phyloP scores from a whole-genome alignment of 35 echinoderm and acorn worm genomes.

The Diadema setosum region DNA sequence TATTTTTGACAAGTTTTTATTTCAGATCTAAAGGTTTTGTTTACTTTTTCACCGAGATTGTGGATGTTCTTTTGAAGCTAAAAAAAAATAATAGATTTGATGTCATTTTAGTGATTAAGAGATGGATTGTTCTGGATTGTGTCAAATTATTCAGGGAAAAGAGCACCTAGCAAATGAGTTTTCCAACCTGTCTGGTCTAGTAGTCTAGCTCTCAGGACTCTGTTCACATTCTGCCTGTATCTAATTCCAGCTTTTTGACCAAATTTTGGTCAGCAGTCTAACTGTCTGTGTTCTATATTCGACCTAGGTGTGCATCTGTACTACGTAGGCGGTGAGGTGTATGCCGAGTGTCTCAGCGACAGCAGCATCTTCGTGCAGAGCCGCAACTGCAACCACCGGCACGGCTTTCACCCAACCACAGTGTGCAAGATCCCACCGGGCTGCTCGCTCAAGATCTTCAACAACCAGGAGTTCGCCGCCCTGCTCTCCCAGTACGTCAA shows the following conservation, averaged over 20 bases:
- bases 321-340: slow-evolving; percentile 99
- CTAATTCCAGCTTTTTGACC: neutral
- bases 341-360: slow-evolving; percentile 98
- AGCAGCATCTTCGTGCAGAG: slow-evolving; percentile 99
- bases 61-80: neutral
- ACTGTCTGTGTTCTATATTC: neutral
- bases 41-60: too few relatives aligned
- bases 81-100: too few relatives aligned
- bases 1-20: too few relatives aligned
- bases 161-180: neutral
- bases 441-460: slow-evolving; percentile 99
- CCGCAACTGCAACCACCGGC: slow-evolving; percentile 98
- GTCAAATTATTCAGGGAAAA: neutral
- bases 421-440: slow-evolving; percentile 99
- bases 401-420: slow-evolving; percentile 99
- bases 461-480: slow-evolving; percentile 99
- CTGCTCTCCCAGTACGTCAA: slow-evolving; percentile 99
- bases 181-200: neutral
- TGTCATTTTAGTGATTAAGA: neutral
- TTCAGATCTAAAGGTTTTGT: too few relatives aligned
- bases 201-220: neutral
- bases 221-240: neutral
- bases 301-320: slow-evolving; percentile 95
- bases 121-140: neutral
- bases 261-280: neutral